Conservation (phyloP, 53 echinoderm and acorn worm genomes). For the Luidia sarsii region DNA sequence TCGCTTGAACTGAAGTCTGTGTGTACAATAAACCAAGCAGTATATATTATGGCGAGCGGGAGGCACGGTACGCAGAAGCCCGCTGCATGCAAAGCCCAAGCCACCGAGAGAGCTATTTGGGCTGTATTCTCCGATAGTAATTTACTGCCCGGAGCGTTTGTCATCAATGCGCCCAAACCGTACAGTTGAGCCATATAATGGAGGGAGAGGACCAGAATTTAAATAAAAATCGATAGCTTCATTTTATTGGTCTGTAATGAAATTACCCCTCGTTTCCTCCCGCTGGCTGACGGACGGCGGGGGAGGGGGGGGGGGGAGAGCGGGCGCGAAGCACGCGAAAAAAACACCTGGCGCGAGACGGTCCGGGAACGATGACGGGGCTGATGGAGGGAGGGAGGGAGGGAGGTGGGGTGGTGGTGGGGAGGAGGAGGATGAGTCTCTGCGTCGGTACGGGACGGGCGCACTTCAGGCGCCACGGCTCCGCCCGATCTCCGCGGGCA, state of each 20-base stretch:
- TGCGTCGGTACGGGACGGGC: no score
- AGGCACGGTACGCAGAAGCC: no score
- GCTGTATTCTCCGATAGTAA: slow-evolving; percentile 32
- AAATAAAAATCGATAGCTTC: slow-evolving; percentile 51
- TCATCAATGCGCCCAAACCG: slow-evolving; percentile 43
- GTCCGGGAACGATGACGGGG: no score
- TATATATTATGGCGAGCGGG: not conserved
- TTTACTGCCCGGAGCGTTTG: slow-evolving; percentile 45
- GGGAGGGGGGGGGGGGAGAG: slow-evolving; percentile 46
- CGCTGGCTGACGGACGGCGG: slow-evolving; percentile 49
- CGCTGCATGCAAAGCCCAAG: no score
- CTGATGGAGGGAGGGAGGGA: no score
- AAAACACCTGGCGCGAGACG: slow-evolving; percentile 55
- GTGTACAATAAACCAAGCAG: slow-evolving; percentile 20
- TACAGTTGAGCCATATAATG: slow-evolving; percentile 56
- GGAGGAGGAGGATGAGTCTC: no score
- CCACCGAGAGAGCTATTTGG: not conserved
- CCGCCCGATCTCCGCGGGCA: no score
- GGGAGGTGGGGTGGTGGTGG: no score
- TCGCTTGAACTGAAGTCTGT: not conserved
- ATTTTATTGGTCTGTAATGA: slow-evolving; percentile 63
- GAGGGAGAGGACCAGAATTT: slow-evolving; percentile 32
- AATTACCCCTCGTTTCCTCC: slow-evolving; percentile 59
- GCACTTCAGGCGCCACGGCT: no score
- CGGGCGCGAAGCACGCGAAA: slow-evolving; percentile 47